A percentile compares a stretch with the other conserved stretches of the same genome.
Evolutionary conservation across 2,113 vertebrate species (phyloP).

Genomic region (Zapus hudsonius): DNA sequence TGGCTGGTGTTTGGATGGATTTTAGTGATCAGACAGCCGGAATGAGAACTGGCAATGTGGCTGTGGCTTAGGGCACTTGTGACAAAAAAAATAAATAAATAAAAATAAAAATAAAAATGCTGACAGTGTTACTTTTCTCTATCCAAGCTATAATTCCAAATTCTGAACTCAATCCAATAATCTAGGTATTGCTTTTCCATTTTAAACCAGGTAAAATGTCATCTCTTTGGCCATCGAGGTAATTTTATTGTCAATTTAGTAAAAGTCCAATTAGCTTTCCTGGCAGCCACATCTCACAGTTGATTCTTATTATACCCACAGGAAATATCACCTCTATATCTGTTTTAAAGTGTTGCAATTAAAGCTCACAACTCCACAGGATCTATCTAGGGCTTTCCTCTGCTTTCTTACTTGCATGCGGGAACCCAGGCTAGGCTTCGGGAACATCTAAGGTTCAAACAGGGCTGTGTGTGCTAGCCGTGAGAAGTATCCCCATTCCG

Average conservation of each 20-base stretch:
- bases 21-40: too few relatives aligned
- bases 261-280: conserved; percentile 52
- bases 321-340: conserved; percentile 46
- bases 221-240: conserved; percentile 19
- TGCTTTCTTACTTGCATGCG: not conserved
- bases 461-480: not conserved
- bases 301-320: conserved; percentile 54
- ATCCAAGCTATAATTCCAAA: not conserved
- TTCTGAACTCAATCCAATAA: not conserved
- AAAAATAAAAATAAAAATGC: too few relatives aligned
- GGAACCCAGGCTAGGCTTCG: not conserved
- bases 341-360: conserved; percentile 56
- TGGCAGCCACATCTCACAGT: conserved; percentile 39
- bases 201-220: conserved; percentile 32
- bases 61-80: accelerated
- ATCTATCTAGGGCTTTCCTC: conserved; percentile 1
- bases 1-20: not conserved
- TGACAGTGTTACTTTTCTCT: not conserved
- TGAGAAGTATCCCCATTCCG: not conserved
- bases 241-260: conserved; percentile 58
- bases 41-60: accelerated
- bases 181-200: not conserved
- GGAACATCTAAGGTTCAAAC: not conserved
- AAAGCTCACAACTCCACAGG: conserved; percentile 20
- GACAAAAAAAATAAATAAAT: too few relatives aligned